Base-by-base conservation (phyloP, 2,113 vertebrate genomes). In the Anarrhichthys ocellatus region DNA sequence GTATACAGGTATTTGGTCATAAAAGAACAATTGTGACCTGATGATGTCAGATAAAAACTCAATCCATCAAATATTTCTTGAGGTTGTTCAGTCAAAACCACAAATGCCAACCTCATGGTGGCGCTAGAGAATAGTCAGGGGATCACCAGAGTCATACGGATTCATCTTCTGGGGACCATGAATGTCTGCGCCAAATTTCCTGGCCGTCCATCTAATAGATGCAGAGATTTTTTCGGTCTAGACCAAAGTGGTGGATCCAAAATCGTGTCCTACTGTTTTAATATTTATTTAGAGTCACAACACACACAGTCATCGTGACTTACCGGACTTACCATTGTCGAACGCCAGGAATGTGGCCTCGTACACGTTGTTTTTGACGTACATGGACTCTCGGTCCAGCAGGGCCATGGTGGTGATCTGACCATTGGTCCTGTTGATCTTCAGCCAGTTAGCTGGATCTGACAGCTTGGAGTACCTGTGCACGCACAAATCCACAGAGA, bases 381-480 rank as follows among this genome's bases (percentile, higher is more conserved):
- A 96, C 87, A 96, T 94, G 63, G 98, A 99, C 95, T 99, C 98
- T 11, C 98, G 95, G 94, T 99, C 98, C 75, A 99, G 95, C 84
- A 97, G 72, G 6, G 97, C 97, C 20, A 96, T 96, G 0, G 98
- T 98, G 91, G 95, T 98, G 94, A 99, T 96, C 94, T 98, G 97
- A 75, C 98, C 98, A 0, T 97, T 99, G 87, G 97, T 97, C 92
- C 95, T 87, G 86, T 99, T 99, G 89, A 99, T 97, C 90, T 93
- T 96, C 85, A 99, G 96, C 98, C 98, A 99, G 96, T 97, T 97
- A 4, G 97, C 98, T 3, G 98, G 98, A 92, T 99, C 98, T 2
- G 96, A 97, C 84, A 99, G 93, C 92, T 99, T 98, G 0, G 97
- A 98, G 94, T 99, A 99, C 89, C 98, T 99, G 92, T 8, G 56